Percentiles rank a stretch among this genome's conserved stretches.
Conservation (phyloP, 2,113 vertebrate species). For the Xenopus borealis region DNA sequence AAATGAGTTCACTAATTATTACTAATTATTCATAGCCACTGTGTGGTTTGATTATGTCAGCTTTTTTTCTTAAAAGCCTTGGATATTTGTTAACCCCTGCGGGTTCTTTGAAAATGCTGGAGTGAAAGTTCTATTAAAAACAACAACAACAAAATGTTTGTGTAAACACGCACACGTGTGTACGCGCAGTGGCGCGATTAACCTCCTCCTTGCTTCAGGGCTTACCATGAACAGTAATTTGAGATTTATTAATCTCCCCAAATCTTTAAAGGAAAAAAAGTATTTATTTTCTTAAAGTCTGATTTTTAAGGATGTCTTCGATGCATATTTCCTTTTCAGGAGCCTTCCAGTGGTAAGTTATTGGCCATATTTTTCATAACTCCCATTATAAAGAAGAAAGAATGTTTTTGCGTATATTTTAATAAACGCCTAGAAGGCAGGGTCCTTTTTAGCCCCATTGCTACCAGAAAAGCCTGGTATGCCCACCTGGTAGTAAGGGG, state of each 20-base stretch:
- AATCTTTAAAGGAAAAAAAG: constrained; percentile 19
- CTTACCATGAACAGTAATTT: constrained; percentile 19
- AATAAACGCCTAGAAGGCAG: neutral
- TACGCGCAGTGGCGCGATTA: neutral
- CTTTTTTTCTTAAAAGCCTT: constrained; percentile 82
- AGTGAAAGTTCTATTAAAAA: constrained; percentile 59
- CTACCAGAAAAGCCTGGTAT: constrained; percentile 14
- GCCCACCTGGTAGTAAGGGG: constrained; percentile 17
- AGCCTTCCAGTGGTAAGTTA: constrained; percentile 11
- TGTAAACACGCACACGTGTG: constrained; percentile 42
- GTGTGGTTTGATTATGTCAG: constrained; percentile 82
- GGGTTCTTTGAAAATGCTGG: constrained; percentile 72
- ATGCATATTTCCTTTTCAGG: neutral
- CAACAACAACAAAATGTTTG: constrained; percentile 16
- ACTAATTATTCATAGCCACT: constrained; percentile 80
- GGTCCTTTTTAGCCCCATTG: constrained; percentile 17
- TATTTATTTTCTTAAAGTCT: constrained; percentile 39
- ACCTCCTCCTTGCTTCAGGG: neutral
- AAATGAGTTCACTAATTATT: constrained; percentile 58
- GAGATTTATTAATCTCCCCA: constrained; percentile 34
- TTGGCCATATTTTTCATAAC: constrained; percentile 37
- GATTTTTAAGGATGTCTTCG: constrained; percentile 17
- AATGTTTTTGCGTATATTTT: neutral
- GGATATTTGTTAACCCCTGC: constrained; percentile 65
- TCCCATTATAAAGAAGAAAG: neutral